These are phyloP conservation scores for Diarsia brunnea DNA, from an alignment of 2,888 invertebrate genomes.

Conservation along the genomic window DNA sequence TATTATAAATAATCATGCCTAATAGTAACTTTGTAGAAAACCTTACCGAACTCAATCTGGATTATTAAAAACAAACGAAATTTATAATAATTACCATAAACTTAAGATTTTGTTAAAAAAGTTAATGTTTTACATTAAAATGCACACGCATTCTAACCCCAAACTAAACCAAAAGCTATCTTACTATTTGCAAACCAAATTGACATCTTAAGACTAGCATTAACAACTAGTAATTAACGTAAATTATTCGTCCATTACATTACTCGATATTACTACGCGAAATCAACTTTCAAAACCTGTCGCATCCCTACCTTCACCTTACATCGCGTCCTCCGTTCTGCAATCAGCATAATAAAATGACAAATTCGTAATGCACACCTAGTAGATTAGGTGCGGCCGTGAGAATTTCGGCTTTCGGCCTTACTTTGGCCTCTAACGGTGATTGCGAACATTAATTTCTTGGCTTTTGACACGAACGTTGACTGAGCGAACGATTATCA, in stretches of 20 bases:
- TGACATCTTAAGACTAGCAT: not conserved
- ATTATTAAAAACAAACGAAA: too few relatives aligned
- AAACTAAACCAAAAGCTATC: not conserved
- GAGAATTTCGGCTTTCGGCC: conserved; percentile 77
- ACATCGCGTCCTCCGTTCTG: conserved; percentile 51
- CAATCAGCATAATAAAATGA: conserved; percentile 76
- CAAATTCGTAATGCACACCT: conserved; percentile 82
- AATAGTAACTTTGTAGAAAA: too few relatives aligned
- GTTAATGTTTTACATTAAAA: not conserved
- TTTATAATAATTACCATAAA: not conserved
- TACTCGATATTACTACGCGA: conserved; percentile 29
- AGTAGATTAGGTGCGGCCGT: conserved; percentile 80
- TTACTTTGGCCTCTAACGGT: conserved; percentile 79
- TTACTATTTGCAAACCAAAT: conserved; percentile 18
- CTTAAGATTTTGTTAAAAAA: not conserved
- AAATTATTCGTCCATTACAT: conserved; percentile 21
- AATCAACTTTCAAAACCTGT: conserved; percentile 35
- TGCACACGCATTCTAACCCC: not conserved
- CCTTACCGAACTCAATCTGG: too few relatives aligned
- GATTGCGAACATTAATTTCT: conserved; percentile 82
- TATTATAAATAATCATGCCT: too few relatives aligned
- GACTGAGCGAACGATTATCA: conserved; percentile 77
- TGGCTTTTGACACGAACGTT: conserved; percentile 83
- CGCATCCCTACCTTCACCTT: conserved; percentile 40
- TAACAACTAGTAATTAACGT: conserved; percentile 18